phyloP scores from a whole-genome alignment of 2,797 vertebrate genomes.

The Epinephelus malabaricus region DNA sequence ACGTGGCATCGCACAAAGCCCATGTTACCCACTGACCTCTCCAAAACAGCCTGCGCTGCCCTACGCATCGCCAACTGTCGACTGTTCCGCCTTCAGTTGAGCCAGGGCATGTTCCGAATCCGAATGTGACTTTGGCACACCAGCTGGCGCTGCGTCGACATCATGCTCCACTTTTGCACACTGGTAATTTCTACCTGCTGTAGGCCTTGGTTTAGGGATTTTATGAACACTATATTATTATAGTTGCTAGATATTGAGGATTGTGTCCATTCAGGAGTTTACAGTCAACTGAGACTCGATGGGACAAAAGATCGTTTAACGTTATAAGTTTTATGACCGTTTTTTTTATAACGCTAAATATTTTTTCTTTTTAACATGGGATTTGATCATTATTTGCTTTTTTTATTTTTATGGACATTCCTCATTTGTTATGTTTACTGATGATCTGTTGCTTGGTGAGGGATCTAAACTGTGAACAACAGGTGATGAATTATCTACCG shows the following conservation, averaged over 20 bases:
- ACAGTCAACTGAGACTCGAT: neutral
- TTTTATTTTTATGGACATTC: constrained; percentile 23
- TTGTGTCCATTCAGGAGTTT: constrained; percentile 4
- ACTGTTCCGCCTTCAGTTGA: constrained; percentile 95
- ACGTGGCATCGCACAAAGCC: constrained; percentile 96
- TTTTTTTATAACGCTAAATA: constrained; percentile 10
- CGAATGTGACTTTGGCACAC: constrained; percentile 84
- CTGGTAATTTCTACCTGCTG: constrained; percentile 34
- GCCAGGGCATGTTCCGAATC: constrained; percentile 94
- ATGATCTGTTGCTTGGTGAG: constrained; percentile 16
- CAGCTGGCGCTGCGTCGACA: no score
- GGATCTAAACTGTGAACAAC: constrained; percentile 20
- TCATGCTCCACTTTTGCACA: constrained; percentile 39
- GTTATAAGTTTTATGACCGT: constrained; percentile 8
- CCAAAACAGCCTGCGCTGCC: constrained; percentile 92
- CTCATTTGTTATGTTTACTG: constrained; percentile 33
- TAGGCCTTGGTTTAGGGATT: constrained; percentile 26
- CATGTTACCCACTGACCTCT: constrained; percentile 92
- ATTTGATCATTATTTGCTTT: constrained; percentile 7
- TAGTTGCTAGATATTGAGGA: neutral
- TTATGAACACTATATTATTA: constrained; percentile 16
- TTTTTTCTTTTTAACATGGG: constrained; percentile 8
- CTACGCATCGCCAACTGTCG: constrained; percentile 97
- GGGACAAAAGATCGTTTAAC: constrained; percentile 16
- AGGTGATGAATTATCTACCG: neutral